Conservation (phyloP, 2,888 invertebrate genomes). For the Noctua comes region DNA sequence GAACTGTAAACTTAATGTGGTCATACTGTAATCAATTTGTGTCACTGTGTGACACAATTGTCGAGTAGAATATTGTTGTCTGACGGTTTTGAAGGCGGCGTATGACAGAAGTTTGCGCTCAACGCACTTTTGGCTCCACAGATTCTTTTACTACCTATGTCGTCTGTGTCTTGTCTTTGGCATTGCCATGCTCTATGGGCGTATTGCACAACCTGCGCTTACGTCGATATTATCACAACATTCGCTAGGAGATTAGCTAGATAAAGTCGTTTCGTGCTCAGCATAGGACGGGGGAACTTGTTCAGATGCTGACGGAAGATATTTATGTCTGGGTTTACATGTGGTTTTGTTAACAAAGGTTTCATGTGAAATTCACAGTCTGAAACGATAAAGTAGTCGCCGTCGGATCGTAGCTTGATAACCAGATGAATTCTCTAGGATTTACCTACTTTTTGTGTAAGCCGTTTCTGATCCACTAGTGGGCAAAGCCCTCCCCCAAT, state of each 20-base stretch:
- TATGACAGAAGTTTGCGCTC: background rate
- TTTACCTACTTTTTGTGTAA: background rate
- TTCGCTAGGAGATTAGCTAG: conserved; percentile 49
- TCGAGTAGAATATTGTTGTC: background rate
- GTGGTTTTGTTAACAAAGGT: background rate
- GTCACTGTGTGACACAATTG: too few relatives aligned
- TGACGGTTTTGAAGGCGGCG: background rate
- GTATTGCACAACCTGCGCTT: conserved; percentile 51
- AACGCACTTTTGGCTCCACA: background rate
- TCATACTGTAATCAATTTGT: too few relatives aligned
- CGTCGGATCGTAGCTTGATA: background rate
- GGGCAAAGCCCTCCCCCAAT: background rate
- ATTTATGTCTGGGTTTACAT: background rate
- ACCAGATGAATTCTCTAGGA: background rate
- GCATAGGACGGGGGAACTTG: conserved; percentile 27
- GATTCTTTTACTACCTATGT: background rate
- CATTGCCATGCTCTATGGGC: background rate
- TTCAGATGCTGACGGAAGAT: conserved; percentile 33
- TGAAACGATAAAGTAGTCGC: background rate
- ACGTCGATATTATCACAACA: conserved; percentile 58
- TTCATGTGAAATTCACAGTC: background rate
- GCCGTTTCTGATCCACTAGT: background rate
- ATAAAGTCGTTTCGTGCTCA: conserved; percentile 59
- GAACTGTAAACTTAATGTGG: background rate
- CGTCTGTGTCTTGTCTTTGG: background rate